Evolutionary conservation across 2,113 vertebrate genomes (phyloP).

Genomic region (Prochilodus magdalenae): DNA sequence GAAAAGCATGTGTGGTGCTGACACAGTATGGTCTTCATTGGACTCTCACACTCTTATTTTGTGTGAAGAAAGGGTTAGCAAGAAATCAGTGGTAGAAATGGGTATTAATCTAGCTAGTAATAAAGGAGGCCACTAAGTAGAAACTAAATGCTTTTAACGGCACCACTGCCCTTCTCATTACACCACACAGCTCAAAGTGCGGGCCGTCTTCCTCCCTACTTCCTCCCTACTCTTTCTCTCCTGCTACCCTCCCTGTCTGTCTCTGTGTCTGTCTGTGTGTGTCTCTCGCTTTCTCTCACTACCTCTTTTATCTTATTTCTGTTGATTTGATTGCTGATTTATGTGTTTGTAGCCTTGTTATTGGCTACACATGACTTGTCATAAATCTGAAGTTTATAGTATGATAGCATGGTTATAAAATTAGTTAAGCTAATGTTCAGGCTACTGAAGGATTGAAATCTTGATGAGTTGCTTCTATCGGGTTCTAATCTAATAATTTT

Average conservation of each 20-base stretch:
- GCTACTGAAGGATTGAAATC: too few relatives aligned
- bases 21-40: too few relatives aligned
- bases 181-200: not conserved
- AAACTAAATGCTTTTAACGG: slow-evolving; percentile 37
- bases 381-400: too few relatives aligned
- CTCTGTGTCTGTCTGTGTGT: not conserved
- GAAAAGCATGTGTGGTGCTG: too few relatives aligned
- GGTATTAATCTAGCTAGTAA: not conserved
- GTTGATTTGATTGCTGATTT: too few relatives aligned
- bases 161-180: slow-evolving; percentile 22
- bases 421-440: too few relatives aligned
- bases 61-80: not conserved
- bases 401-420: too few relatives aligned
- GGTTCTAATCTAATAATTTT: too few relatives aligned
- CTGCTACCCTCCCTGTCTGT: not conserved
- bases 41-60: not conserved
- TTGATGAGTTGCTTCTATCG: too few relatives aligned
- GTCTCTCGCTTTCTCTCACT: not conserved
- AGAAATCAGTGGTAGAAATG: not conserved
- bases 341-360: too few relatives aligned
- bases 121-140: slow-evolving; percentile 8
- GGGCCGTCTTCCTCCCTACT: not conserved
- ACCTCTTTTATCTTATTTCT: not conserved
- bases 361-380: too few relatives aligned
- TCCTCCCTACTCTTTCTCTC: not conserved